phyloP scores from a whole-genome alignment of 2,113 vertebrate species.

The Actinemys pallida region DNA sequence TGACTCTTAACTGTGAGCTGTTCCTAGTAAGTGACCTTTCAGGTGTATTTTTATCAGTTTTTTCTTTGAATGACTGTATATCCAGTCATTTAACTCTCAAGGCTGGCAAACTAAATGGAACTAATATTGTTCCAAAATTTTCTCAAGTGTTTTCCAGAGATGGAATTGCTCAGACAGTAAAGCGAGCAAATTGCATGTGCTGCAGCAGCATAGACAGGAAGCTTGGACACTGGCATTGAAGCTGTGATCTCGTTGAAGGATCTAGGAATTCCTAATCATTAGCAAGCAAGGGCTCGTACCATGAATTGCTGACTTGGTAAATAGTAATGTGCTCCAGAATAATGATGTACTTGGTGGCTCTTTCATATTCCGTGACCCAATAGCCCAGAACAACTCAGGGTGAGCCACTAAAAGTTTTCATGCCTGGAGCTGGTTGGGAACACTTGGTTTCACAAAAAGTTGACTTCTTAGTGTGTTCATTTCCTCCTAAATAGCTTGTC shows the following conservation, averaged over 20 bases:
- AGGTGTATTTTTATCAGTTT: conserved; percentile 60
- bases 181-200: neutral
- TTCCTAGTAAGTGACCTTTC: conserved; percentile 45
- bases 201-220: neutral
- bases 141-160: conserved; percentile 31
- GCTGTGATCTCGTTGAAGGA: neutral
- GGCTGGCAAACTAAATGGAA: conserved; percentile 29
- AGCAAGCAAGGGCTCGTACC: neutral
- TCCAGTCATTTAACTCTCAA: conserved; percentile 61
- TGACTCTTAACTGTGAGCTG: conserved; percentile 27
- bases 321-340: neutral
- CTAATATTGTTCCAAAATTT: conserved; percentile 20
- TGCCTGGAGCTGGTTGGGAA: neutral
- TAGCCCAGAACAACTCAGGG: neutral
- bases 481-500: neutral
- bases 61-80: conserved; percentile 55
- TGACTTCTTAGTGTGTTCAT: neutral
- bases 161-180: neutral
- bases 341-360: too few species aligned
- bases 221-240: neutral
- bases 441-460: neutral
- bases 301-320: neutral
- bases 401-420: neutral
- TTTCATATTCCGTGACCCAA: neutral
- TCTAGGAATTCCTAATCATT: neutral